A percentile compares a stretch with the other conserved stretches of the same genome.
Conservation (phyloP, 2,888 invertebrate species). For the Chloromyia formosa region DNA sequence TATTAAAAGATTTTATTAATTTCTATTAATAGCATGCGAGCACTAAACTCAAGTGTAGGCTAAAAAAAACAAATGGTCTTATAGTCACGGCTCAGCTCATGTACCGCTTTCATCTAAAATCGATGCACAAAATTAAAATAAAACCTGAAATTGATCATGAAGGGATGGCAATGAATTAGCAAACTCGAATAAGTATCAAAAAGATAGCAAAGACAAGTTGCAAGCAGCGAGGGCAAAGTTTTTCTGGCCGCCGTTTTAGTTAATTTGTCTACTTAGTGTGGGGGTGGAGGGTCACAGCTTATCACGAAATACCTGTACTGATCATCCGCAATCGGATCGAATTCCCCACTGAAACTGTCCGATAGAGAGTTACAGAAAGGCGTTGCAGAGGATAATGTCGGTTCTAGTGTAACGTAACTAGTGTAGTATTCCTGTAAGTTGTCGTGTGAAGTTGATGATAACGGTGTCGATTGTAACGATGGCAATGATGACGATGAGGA, state of each 20-base stretch:
- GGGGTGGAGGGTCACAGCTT: slow-evolving; percentile 12
- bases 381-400: neutral
- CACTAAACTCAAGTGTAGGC: slow-evolving; percentile 10
- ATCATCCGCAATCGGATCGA: slow-evolving; percentile 23
- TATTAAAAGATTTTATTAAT: slow-evolving; percentile 32
- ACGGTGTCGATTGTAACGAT: slow-evolving; percentile 20
- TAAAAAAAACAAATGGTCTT: neutral
- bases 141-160: neutral
- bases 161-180: slow-evolving; percentile 25
- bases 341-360: slow-evolving; percentile 21
- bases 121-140: slow-evolving; percentile 8
- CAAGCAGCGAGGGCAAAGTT: no score
- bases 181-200: neutral
- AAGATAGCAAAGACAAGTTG: neutral
- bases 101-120: neutral
- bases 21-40: slow-evolving; percentile 38
- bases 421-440: slow-evolving; percentile 21
- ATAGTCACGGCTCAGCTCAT: neutral
- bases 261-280: slow-evolving; percentile 11
- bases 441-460: slow-evolving; percentile 3
- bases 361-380: slow-evolving; percentile 18
- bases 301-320: slow-evolving; percentile 38
- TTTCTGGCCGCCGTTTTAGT: neutral
- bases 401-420: slow-evolving; percentile 11
- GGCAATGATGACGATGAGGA: slow-evolving; percentile 15